These are phyloP conservation scores for Enteromius trimaculatus DNA, from an alignment of 2,797 vertebrate genomes.

Conservation along the genomic window DNA sequence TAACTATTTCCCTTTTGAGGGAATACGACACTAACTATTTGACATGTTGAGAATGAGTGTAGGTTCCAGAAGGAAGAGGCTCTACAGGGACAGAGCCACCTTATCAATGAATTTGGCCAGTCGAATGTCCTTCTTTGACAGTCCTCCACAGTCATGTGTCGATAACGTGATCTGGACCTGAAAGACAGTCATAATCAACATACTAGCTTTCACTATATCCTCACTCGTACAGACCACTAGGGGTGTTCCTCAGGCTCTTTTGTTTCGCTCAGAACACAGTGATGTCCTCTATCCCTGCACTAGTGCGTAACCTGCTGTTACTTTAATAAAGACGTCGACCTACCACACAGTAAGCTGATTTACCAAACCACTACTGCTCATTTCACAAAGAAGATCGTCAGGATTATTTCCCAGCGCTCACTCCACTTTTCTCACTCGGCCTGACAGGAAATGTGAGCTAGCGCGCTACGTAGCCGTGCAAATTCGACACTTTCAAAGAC, in stretches of 20 bases:
- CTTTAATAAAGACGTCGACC: neutral
- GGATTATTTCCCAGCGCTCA: constrained; percentile 63
- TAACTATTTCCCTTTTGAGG: neutral
- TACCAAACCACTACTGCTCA: constrained; percentile 69
- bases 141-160: constrained; percentile 88
- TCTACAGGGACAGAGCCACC: constrained; percentile 73
- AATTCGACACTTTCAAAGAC: constrained; percentile 8
- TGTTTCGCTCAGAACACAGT: neutral
- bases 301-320: too few relatives aligned
- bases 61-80: neutral
- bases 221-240: neutral
- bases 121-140: constrained; percentile 89
- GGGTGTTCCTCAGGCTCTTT: neutral
- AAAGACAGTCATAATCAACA: constrained; percentile 3
- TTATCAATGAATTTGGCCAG: constrained; percentile 95
- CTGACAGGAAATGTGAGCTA: constrained; percentile 29
- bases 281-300: neutral
- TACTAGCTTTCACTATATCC: neutral
- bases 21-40: neutral
- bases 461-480: neutral
- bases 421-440: neutral
- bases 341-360: constrained; percentile 65
- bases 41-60: neutral
- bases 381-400: constrained; percentile 62
- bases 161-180: constrained; percentile 95